Percentiles rank a stretch among this genome's conserved stretches.
phyloP scores from a whole-genome alignment of 2,113 vertebrate species.

The Rhodinocichla rosea region DNA sequence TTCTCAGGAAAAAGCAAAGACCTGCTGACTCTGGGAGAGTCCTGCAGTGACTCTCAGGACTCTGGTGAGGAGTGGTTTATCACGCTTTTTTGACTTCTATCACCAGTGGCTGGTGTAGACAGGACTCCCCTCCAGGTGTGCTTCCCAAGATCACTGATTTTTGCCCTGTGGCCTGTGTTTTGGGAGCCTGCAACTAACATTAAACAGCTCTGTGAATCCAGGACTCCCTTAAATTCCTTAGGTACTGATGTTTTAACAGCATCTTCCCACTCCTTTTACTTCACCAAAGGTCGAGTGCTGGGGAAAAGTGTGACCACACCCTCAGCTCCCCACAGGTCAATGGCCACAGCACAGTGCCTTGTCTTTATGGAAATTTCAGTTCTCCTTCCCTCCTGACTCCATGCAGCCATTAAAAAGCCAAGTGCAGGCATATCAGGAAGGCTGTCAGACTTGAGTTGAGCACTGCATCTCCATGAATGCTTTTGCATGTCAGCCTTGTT shows the following conservation, averaged over 20 bases:
- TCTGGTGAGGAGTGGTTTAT: not conserved
- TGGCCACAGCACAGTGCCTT: not conserved
- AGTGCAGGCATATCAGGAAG: not conserved
- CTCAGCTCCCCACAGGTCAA: not conserved
- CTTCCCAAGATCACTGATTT: not conserved
- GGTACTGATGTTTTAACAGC: accelerated
- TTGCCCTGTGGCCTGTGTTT: not conserved
- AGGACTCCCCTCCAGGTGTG: accelerated
- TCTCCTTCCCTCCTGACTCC: not conserved
- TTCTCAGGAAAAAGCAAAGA: not conserved
- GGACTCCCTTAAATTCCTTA: not conserved
- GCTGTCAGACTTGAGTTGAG: not conserved
- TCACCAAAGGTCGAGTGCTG: accelerated
- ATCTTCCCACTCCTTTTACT: not conserved
- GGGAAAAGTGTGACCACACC: not conserved
- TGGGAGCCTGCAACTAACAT: not conserved
- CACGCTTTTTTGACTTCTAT: not conserved
- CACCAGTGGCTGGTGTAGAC: not conserved
- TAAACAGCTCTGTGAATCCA: not conserved
- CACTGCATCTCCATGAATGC: not conserved
- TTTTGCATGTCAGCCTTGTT: not conserved
- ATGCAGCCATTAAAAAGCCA: not conserved
- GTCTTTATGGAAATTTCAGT: not conserved
- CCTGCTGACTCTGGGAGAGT: accelerated
- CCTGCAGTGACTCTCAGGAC: not conserved